These are phyloP conservation scores for Merluccius polli DNA, from an alignment of 2,797 vertebrate species.

Conservation along the genomic window DNA sequence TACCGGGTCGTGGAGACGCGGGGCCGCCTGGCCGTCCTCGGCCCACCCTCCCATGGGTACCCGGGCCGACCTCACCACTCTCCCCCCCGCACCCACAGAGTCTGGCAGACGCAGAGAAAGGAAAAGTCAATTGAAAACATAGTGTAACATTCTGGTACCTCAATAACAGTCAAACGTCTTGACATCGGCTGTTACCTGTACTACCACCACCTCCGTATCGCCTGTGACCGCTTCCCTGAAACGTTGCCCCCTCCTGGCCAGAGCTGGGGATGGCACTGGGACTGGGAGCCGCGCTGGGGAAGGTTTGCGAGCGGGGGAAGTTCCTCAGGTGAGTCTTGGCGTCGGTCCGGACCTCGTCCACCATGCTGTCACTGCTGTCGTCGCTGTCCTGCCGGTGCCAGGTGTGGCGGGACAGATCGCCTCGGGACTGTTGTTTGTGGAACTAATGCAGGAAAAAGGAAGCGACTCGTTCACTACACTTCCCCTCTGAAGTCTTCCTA, in stretches of 20 bases:
- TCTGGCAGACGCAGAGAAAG: conserved; percentile 42
- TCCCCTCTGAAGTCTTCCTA: not conserved
- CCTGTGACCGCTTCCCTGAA: conserved; percentile 75
- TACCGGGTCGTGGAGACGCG: conserved; percentile 82
- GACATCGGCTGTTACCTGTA: conserved; percentile 55
- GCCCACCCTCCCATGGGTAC: conserved; percentile 95
- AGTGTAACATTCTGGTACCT: not conserved
- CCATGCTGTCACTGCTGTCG: conserved; percentile 89
- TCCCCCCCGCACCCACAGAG: conserved; percentile 52
- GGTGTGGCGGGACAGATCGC: conserved; percentile 86
- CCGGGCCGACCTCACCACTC: conserved; percentile 79
- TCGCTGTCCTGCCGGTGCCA: conserved; percentile 97
- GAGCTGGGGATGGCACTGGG: conserved; percentile 52
- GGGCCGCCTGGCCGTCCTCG: conserved; percentile 76
- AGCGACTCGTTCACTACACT: not conserved
- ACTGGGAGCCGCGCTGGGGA: conserved; percentile 73
- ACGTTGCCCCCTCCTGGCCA: conserved; percentile 72
- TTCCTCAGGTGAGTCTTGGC: conserved; percentile 51
- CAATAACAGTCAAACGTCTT: not conserved
- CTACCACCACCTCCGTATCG: conserved; percentile 78
- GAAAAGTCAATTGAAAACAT: not conserved
- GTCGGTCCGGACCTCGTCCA: conserved; percentile 76
- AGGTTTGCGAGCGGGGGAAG: conserved; percentile 81
- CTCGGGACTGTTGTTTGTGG: conserved; percentile 90
- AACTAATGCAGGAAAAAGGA: conserved; percentile 37